Conservation (phyloP, 2,113 vertebrate genomes). For the Trinectes maculatus region DNA sequence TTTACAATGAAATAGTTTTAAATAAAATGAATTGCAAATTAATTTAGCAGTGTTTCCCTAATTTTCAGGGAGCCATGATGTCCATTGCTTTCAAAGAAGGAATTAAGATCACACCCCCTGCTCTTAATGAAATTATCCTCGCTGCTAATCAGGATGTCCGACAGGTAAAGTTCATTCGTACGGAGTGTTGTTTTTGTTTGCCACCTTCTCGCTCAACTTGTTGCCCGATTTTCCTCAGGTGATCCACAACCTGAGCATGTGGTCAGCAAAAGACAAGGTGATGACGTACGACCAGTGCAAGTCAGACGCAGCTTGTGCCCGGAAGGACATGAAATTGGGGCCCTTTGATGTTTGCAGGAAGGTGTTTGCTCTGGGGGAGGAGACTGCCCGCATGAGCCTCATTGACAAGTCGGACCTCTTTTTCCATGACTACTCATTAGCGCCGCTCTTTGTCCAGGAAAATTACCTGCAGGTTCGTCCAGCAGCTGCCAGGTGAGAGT, state of each 20-base stretch:
- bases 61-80: constrained; percentile 93
- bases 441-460: constrained; percentile 97
- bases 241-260: constrained; percentile 97
- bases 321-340: constrained; percentile 93
- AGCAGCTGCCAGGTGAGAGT: constrained; percentile 88
- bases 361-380: constrained; percentile 89
- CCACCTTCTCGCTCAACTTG: neutral
- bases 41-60: too few species aligned
- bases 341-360: constrained; percentile 97
- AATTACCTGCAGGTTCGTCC: constrained; percentile 94
- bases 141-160: constrained; percentile 97
- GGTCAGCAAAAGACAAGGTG: constrained; percentile 90
- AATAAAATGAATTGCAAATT: too few species aligned
- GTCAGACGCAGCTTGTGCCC: constrained; percentile 87
- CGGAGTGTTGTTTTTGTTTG: neutral
- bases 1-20: too few species aligned
- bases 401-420: constrained; percentile 96
- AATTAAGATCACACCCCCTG: constrained; percentile 92
- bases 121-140: constrained; percentile 96
- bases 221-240: constrained; percentile 80
- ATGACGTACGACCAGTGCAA: constrained; percentile 94
- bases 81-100: constrained; percentile 96
- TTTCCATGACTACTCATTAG: constrained; percentile 96
- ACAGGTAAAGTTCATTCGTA: constrained; percentile 83
- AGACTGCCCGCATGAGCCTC: constrained; percentile 89